Evolutionary conservation across 2,797 vertebrate species (phyloP).

Genomic region (Hafferia zeledoni): DNA sequence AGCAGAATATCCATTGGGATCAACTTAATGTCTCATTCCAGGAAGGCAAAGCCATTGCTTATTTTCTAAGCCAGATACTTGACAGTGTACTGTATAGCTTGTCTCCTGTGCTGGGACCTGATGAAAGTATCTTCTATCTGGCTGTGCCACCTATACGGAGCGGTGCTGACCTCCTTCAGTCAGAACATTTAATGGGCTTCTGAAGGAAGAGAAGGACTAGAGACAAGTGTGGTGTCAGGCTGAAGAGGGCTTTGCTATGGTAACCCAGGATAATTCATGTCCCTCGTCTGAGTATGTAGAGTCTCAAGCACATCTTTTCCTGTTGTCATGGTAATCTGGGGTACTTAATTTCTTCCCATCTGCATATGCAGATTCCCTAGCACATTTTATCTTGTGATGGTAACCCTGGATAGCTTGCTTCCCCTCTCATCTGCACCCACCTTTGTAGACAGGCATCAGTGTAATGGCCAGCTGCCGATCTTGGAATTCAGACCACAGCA

Average conservation of each 20-base stretch:
- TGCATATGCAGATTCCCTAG: not conserved
- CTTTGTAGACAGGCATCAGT: not conserved
- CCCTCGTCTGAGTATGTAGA: no score
- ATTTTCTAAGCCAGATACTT: not conserved
- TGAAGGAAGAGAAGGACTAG: not conserved
- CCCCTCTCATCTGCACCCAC: not conserved
- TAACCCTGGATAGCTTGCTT: not conserved
- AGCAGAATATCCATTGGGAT: not conserved
- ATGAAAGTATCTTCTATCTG: not conserved
- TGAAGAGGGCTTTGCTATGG: not conserved
- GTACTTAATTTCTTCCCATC: not conserved
- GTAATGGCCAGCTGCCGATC: not conserved
- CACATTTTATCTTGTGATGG: not conserved
- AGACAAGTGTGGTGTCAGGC: not conserved
- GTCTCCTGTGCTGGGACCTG: not conserved
- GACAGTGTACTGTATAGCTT: not conserved
- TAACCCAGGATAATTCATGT: not conserved
- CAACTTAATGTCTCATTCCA: not conserved
- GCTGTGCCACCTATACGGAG: not conserved
- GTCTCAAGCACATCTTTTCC: not conserved
- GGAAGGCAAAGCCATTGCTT: not conserved
- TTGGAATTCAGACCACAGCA: not conserved
- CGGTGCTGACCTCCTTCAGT: not conserved
- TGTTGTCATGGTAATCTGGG: not conserved
- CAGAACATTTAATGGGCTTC: not conserved